phyloP scores from a whole-genome alignment of 2,113 vertebrate genomes.

The Ondatra zibethicus region DNA sequence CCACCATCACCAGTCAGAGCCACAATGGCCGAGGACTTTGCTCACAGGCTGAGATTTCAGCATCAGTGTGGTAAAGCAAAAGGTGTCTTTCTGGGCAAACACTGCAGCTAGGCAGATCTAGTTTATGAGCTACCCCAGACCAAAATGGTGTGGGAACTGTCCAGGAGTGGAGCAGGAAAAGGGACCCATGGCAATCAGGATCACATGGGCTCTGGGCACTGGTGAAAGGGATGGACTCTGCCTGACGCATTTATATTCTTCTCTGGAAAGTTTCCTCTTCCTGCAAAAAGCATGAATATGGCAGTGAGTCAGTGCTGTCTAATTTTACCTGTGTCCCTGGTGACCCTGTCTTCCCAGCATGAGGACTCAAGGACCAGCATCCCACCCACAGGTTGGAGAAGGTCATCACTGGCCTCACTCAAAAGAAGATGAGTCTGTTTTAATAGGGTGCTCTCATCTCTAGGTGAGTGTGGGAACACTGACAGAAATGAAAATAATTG shows the following conservation, averaged over 20 bases:
- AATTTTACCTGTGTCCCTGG: slow-evolving; percentile 56
- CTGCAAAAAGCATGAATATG: background rate
- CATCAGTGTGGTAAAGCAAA: background rate
- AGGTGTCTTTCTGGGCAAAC: background rate
- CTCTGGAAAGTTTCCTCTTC: background rate
- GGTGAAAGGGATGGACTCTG: background rate
- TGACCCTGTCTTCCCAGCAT: background rate
- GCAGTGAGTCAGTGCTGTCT: background rate
- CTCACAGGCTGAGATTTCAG: background rate
- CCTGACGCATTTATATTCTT: background rate
- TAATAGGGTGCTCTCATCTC: slow-evolving; percentile 40
- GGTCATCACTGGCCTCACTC: background rate
- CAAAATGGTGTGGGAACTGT: too few relatives aligned
- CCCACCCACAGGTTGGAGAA: background rate
- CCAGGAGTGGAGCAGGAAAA: background rate
- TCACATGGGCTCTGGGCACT: background rate
- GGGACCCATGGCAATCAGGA: background rate
- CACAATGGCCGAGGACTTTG: background rate
- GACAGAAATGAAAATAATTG: slow-evolving; percentile 71
- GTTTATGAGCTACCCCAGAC: background rate
- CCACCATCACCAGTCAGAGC: background rate
- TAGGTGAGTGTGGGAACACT: slow-evolving; percentile 54
- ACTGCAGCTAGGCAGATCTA: too few relatives aligned
- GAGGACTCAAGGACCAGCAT: background rate
- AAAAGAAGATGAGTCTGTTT: slow-evolving; percentile 49